Percentiles rank a stretch among this genome's conserved stretches.
These are phyloP conservation scores for Rosalia funebris DNA, from an alignment of 2,888 invertebrate species.

Conservation along the genomic window DNA sequence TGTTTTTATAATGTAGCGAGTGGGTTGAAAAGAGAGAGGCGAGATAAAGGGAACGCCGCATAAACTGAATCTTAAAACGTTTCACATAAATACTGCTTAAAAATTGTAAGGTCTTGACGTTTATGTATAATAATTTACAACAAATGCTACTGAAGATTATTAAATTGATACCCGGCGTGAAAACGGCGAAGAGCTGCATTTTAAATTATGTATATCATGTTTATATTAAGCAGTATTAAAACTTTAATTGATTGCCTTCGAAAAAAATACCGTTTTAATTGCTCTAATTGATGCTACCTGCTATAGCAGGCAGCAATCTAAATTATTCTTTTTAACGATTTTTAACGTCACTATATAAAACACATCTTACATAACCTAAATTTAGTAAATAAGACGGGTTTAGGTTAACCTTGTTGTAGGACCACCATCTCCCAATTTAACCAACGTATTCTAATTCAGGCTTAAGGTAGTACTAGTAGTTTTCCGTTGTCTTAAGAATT, in stretches of 20 bases:
- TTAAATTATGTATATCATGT: slow-evolving; percentile 22
- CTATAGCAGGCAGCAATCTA: too few relatives aligned
- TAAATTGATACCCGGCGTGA: slow-evolving; percentile 21
- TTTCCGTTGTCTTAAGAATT: too few relatives aligned
- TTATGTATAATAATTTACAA: slow-evolving; percentile 29
- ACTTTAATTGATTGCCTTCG: background rate
- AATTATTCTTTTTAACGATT: too few relatives aligned
- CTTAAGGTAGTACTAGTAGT: too few relatives aligned
- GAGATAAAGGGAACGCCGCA: slow-evolving; percentile 6
- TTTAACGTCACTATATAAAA: too few relatives aligned
- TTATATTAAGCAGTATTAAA: slow-evolving; percentile 18
- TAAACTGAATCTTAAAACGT: slow-evolving; percentile 15
- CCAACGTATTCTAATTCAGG: too few relatives aligned
- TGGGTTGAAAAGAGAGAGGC: slow-evolving; percentile 10
- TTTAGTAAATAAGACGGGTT: too few relatives aligned
- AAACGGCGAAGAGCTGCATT: too few relatives aligned
- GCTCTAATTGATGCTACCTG: background rate
- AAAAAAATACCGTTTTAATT: slow-evolving; percentile 4
- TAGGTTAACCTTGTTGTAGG: too few relatives aligned
- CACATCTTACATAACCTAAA: too few relatives aligned
- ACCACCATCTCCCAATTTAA: too few relatives aligned
- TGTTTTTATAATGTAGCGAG: slow-evolving; percentile 1
- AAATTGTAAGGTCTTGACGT: slow-evolving; percentile 27
- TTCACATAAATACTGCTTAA: slow-evolving; percentile 26
- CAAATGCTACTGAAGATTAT: slow-evolving; percentile 29